A percentile compares a stretch with the other conserved stretches of the same genome.
Evolutionary conservation across 2,888 invertebrate species (phyloP).

Genomic region (Pomacea canaliculata): DNA sequence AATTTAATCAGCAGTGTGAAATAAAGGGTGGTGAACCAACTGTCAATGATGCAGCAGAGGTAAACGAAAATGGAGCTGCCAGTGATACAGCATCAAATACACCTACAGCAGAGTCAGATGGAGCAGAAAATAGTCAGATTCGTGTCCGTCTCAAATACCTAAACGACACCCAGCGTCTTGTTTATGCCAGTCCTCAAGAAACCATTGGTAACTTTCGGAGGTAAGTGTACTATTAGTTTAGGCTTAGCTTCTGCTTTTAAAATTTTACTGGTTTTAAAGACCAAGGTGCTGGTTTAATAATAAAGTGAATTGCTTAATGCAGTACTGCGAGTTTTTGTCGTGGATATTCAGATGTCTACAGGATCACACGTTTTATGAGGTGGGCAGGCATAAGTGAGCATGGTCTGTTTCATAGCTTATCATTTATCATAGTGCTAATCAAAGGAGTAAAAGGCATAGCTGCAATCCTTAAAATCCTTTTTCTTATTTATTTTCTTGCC

Average conservation of each 20-base stretch:
- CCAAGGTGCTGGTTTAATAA: no score
- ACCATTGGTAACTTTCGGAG: conserved; percentile 70
- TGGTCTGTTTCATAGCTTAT: no score
- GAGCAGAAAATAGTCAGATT: conserved; percentile 36
- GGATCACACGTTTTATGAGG: no score
- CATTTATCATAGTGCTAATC: no score
- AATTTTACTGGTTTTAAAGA: no score
- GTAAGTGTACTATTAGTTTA: conserved; percentile 42
- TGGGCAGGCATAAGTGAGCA: no score
- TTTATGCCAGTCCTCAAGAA: conserved; percentile 61
- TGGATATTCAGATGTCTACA: no score
- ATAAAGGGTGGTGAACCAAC: background rate
- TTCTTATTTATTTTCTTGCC: no score
- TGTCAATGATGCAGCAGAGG: background rate
- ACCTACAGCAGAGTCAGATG: background rate
- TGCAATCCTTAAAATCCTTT: background rate
- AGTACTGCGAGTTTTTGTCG: no score
- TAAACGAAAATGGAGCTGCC: background rate
- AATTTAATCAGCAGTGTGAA: background rate
- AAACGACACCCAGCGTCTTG: conserved; percentile 69
- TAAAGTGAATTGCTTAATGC: background rate
- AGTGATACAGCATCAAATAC: background rate
- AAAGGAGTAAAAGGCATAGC: no score
- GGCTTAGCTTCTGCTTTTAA: background rate
- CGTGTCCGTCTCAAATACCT: conserved; percentile 68